These are phyloP conservation scores for Climacteris rufus DNA, from an alignment of 2,113 vertebrate genomes.

Conservation along the genomic window DNA sequence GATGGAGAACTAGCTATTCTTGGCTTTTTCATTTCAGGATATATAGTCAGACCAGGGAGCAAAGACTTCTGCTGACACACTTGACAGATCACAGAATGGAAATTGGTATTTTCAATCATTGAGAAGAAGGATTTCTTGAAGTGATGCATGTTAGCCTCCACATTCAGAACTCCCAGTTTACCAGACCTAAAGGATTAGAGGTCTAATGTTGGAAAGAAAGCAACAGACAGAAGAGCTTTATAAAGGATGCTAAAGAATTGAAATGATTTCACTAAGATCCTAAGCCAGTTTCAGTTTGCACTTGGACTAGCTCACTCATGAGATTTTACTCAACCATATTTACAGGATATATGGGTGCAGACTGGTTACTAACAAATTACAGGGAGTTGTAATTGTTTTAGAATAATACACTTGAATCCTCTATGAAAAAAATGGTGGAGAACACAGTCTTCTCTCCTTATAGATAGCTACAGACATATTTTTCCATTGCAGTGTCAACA, in stretches of 20 bases:
- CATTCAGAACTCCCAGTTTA: conserved; percentile 8
- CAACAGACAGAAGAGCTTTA: background rate
- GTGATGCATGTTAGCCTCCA: background rate
- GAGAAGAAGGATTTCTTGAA: conserved; percentile 24
- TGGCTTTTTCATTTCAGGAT: conserved; percentile 25
- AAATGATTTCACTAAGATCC: background rate
- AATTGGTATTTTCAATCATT: conserved; percentile 17
- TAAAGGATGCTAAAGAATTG: background rate
- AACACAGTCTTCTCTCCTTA: background rate
- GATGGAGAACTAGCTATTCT: conserved; percentile 30
- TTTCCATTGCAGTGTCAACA: background rate
- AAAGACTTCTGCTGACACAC: conserved; percentile 27
- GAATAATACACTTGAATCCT: background rate
- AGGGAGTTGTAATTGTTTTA: background rate
- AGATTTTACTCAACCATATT: background rate
- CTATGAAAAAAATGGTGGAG: background rate
- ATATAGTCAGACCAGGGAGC: background rate
- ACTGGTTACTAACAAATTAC: background rate
- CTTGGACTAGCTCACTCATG: background rate
- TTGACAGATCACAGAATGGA: conserved; percentile 28
- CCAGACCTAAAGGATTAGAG: conserved; percentile 7
- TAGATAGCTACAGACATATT: background rate
- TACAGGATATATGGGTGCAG: background rate
- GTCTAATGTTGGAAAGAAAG: background rate
- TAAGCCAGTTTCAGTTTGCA: background rate